Evolutionary conservation across 2,888 invertebrate species (phyloP), one percentile per base, ranked within the genome.

Genomic region (Troides aeacus): DNA sequence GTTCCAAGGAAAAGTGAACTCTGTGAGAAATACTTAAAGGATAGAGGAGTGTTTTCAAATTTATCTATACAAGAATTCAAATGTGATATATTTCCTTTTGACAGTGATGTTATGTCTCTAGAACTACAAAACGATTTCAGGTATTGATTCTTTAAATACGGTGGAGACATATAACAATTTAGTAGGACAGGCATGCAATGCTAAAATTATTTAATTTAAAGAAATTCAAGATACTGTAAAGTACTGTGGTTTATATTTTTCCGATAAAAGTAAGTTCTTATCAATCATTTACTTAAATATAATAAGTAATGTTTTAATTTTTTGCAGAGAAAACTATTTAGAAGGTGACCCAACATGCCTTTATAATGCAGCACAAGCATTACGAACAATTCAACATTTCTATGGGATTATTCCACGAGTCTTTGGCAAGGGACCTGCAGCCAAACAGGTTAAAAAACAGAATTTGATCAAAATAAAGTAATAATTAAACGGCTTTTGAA

Each of bases 21-120:
- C 0, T 99, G 99, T 86, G 96, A 97, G 81, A 97, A 97, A 77
- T 96, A 96, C 78, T 91, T 99, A 15, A 95, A 96, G 86, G 96
- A 97, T 79, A 94, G 95, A 75, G 97, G 97, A 0, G 97, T 98
- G 1, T 94, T 95, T 75, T 95, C 95, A 2, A 96, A 95, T 78
- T 95, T 98, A 67, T 94, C 94, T 0, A 93, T 95, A 23, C 96
- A 97, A 77, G 98, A 98, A 88, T 96, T 98, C 77, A 94, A 95
- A 71, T 96, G 98, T 85, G 96, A 97, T 78, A 94, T 99, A 60
- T 97, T 97, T 82, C 98, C 98, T 0, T 95, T 99, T 78, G 99
- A 99, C 79, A 96, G 95, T 79, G 99, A 99, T 90, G 93, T 99
- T 15, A 94, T 99, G 77, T 98, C 99, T 0, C 96, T 99, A 95